A percentile compares a stretch with the other conserved stretches of the same genome.
Conservation (phyloP, 2,888 invertebrate genomes). For the Eristalis intricaria region DNA sequence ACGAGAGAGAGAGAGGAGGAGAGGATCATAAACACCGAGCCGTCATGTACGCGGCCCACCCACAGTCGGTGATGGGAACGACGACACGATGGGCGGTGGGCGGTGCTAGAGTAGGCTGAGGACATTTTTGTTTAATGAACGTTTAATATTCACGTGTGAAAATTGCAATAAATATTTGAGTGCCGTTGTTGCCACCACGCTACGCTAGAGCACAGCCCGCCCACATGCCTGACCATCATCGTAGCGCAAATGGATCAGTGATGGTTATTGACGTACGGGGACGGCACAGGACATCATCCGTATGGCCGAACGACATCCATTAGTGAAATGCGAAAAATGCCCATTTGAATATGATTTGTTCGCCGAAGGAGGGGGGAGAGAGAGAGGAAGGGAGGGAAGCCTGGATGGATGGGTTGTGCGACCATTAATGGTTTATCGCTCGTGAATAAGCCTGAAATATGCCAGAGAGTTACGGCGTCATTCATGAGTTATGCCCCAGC, state of each 20-base stretch:
- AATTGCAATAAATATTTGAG: conserved; percentile 71
- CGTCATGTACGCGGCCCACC: not conserved
- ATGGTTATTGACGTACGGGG: conserved; percentile 31
- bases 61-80: not conserved
- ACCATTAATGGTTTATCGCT: conserved; percentile 52
- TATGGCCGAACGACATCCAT: conserved; percentile 47
- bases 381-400: too few relatives aligned
- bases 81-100: not conserved
- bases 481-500: conserved; percentile 1
- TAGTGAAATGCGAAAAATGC: conserved; percentile 62
- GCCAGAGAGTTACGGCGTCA: conserved; percentile 1
- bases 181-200: conserved; percentile 7
- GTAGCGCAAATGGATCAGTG: conserved; percentile 38
- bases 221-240: conserved; percentile 21
- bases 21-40: conserved; percentile 40
- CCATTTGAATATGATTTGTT: conserved; percentile 69
- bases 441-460: conserved; percentile 45
- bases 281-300: conserved; percentile 27
- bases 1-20: not conserved
- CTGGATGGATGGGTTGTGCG: not conserved
- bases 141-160: conserved; percentile 72
- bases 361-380: conserved; percentile 10
- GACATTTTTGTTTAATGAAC: conserved; percentile 70
- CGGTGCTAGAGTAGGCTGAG: not conserved
- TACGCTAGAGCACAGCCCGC: not conserved